Conservation (phyloP, 2,888 invertebrate genomes). For the Pseudococcus longispinus region DNA sequence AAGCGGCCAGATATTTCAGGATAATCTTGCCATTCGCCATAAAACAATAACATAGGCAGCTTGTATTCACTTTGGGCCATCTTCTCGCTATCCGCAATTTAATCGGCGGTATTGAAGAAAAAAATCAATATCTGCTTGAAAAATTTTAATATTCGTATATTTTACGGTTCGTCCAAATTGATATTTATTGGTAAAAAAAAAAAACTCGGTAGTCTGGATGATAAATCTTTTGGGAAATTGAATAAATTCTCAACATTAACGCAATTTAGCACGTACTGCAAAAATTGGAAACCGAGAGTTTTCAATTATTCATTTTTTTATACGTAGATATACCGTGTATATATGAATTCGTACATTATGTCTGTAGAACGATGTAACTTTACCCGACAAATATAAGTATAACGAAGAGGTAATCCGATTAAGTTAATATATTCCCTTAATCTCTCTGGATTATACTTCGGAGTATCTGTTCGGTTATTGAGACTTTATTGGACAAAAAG, state of each 20-base stretch:
- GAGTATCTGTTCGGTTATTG: background rate
- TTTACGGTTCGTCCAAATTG: background rate
- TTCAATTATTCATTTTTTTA: background rate
- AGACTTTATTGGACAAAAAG: slow-evolving; percentile 9
- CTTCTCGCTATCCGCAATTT: too few species aligned
- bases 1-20: too few species aligned
- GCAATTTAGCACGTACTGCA: background rate
- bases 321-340: background rate
- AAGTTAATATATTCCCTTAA: slow-evolving; percentile 31
- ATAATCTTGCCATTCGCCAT: too few species aligned
- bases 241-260: background rate
- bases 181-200: background rate
- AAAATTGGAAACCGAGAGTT: slow-evolving; percentile 4
- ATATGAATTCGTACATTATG: background rate
- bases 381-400: background rate
- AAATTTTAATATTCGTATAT: background rate
- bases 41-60: too few species aligned
- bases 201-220: background rate
- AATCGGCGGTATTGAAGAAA: background rate
- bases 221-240: slow-evolving; percentile 5
- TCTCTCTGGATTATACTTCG: background rate
- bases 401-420: slow-evolving; percentile 29
- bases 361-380: background rate
- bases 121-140: background rate
- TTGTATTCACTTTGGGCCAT: too few species aligned